Evolutionary conservation across 2,797 vertebrate genomes (phyloP), one percentile per base, ranked within the genome.

Genomic region (Nyctibius grandis): DNA sequence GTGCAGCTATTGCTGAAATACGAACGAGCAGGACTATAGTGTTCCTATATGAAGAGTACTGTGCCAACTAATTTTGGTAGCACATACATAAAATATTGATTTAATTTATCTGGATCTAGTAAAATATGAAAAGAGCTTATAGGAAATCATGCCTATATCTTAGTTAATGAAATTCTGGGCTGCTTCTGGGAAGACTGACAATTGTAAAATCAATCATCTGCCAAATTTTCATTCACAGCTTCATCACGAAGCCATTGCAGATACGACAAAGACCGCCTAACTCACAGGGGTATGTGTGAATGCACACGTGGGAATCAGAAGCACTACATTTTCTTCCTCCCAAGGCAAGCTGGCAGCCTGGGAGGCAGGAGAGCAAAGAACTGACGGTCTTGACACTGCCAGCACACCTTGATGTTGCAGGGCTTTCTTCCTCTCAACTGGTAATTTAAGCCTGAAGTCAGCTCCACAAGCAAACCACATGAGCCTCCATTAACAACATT

Each of bases 181-280:
- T 90, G 83, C 47, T 86, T 86, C 36, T 85, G 69, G 88, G 83
- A 96, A 95, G 85, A 79, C 68, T 91, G 92, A 91, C 89, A 95
- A 87, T 94, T 72, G 7, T 45, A 91, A 94, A 95, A 61, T 42
- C 34, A 54, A n/a, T n/a, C n/a, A 26, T 67, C 88, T 93, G 93
- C 87, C 76, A 94, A 96, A 92, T 50, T 79, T 84, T 79, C 57
- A 78, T 91, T 95, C 88, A 91, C 69, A 70, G 84, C 50, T 95
- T 91, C 60, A 28, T 40, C 74, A 38, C 8, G 17, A 81, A 88
- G n/a, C 72, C 69, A 44, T 83, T 95, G 75, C n/a, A 76, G 51
- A 93, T 29, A 93, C 4, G 6, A 29, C 44, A 78, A 75, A 85
- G 50, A 38, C 10, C 0, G 5, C 42, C 84, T 80, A 65, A 60